phyloP scores from a whole-genome alignment of 2,797 vertebrate genomes.

The Heliangelus exortis region DNA sequence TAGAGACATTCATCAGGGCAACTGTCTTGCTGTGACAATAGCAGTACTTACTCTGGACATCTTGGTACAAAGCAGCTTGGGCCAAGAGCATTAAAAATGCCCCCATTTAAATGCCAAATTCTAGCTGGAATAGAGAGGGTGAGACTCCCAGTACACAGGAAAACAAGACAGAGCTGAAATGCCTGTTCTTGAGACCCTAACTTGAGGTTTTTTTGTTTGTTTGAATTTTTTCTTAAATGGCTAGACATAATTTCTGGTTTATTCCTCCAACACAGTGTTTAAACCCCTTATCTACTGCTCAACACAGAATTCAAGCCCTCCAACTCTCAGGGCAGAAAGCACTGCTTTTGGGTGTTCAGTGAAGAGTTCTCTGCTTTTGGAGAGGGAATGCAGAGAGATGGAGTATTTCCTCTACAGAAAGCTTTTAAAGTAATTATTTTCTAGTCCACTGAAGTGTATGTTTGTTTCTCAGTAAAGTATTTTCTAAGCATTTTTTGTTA shows the following conservation, averaged over 20 bases:
- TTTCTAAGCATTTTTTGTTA: conserved; percentile 10
- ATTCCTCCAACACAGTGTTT: background rate
- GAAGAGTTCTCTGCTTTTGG: background rate
- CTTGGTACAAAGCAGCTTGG: background rate
- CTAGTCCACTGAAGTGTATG: background rate
- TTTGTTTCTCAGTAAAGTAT: conserved; percentile 8
- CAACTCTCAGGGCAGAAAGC: background rate
- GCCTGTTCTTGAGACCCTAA: background rate
- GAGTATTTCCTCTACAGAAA: background rate
- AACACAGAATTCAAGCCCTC: background rate
- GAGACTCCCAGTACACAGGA: background rate
- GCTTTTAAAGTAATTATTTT: conserved; percentile 8
- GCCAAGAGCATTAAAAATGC: conserved; percentile 14
- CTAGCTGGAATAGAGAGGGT: background rate
- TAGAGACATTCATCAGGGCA: background rate
- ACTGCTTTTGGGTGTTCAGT: background rate
- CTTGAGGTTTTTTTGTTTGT: background rate
- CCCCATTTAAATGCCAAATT: background rate
- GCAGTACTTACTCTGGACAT: background rate
- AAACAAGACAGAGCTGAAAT: background rate
- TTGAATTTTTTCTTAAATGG: conserved; percentile 1
- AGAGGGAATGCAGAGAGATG: background rate
- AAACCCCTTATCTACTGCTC: background rate
- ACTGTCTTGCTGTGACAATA: conserved; percentile 1
- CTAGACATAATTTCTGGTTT: background rate